Percentiles rank a stretch among this genome's conserved stretches.
Evolutionary conservation across 2,113 vertebrate species (phyloP).

Genomic region (Daphoenositta chrysoptera): DNA sequence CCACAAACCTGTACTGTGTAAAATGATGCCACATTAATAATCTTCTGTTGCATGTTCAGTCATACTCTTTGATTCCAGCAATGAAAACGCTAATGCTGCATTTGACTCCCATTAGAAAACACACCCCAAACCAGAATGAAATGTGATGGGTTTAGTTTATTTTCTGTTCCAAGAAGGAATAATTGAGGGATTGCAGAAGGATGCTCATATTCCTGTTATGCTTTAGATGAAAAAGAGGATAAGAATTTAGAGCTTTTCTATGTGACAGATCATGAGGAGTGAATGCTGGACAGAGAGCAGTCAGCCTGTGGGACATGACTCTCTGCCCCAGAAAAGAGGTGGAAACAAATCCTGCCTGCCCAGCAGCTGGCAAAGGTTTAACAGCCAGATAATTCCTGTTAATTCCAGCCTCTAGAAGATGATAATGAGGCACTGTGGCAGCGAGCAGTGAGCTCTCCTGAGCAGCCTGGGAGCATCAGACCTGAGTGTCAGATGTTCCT

Average conservation of each 20-base stretch:
- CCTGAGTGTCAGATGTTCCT: neutral
- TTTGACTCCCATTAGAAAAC: neutral
- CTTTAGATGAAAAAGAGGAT: neutral
- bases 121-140: neutral
- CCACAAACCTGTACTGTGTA: neutral
- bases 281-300: neutral
- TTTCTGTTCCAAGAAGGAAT: neutral
- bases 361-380: neutral
- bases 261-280: rapidly evolving
- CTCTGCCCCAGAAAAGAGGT: neutral
- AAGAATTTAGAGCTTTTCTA: neutral
- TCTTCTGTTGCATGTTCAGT: neutral
- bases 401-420: neutral
- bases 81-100: rapidly evolving
- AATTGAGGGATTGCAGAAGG: neutral
- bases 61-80: neutral
- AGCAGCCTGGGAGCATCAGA: neutral
- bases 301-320: neutral
- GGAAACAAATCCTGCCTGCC: neutral
- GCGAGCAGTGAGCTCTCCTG: rapidly evolving
- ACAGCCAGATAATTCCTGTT: neutral
- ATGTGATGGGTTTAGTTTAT: neutral
- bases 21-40: neutral
- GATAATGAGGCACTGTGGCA: rapidly evolving
- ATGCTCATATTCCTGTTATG: neutral